Base-by-base conservation (phyloP, 1,140 invertebrate genomes). In the Araneus ventricosus region DNA sequence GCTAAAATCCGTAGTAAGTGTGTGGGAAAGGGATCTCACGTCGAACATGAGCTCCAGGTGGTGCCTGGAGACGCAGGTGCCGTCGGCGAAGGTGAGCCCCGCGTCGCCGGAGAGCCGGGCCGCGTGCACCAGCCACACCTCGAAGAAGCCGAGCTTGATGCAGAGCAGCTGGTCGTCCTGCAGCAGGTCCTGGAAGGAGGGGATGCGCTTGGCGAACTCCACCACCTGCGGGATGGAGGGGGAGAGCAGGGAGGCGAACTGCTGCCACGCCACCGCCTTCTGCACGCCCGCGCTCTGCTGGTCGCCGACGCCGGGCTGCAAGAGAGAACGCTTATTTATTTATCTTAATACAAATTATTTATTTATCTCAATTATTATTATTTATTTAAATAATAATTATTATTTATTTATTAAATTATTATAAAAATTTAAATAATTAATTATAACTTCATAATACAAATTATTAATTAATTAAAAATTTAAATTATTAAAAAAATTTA, bases 91-190 rank as follows among this genome's bases (percentile, higher is more conserved):
- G 30, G 98, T 98, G 95, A 99, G 96, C 86, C 97, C 97, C 14
- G 82, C 37, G 91, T 98, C 97, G 5, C 96, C 96, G n/a, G 98
- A 97, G 95, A 99, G 96, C 84, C 97, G 97, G 0, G 98, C 96
- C 90, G 98, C 97, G 94, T 98, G 97, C 84, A 97, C 97, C 88
- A 99, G 96, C 98, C 99, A 99, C 20, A 93, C 97, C 96, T 99
- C 98, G 95, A 99, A 99, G 96, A 99, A 99, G 61, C 98, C 98
- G 94, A 98, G 97, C 96, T 99, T 99, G 94, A 99, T 98, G 75
- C 99, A 96, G 94, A 98, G 98, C 86, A 99, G 96, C 95, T 99
- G 98, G 95, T 99, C 98, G 94, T 99, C 98, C 95, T 99, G 98
- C 39, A 97, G 97, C 82, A 99, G 96, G 86, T 97, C 97, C 94